These are phyloP conservation scores for Mus pahari DNA, from an alignment of 2,113 vertebrate genomes.

Conservation along the genomic window DNA sequence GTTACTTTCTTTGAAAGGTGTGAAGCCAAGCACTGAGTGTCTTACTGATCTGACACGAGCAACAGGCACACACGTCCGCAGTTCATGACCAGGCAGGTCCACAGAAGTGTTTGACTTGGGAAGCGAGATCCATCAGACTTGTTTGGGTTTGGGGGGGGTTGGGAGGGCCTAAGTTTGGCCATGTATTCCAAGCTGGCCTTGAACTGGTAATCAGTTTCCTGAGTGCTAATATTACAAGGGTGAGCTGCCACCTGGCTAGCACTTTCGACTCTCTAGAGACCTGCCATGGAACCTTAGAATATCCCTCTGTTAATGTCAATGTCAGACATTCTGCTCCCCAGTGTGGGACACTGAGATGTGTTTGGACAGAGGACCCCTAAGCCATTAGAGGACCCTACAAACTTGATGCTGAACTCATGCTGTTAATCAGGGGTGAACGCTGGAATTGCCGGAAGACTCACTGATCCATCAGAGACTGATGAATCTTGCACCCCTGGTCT, in stretches of 20 bases:
- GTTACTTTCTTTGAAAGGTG: background rate
- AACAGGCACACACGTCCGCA: background rate
- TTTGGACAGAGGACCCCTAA: background rate
- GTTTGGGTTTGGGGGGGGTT: background rate
- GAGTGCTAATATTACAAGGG: background rate
- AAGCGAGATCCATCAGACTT: background rate
- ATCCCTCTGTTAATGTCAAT: background rate
- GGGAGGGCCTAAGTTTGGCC: background rate
- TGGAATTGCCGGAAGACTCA: background rate
- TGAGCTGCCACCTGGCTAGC: background rate
- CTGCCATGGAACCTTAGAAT: background rate
- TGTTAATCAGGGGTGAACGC: background rate
- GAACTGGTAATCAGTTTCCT: too few relatives aligned
- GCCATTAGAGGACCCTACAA: rapidly evolving
- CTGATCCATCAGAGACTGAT: background rate
- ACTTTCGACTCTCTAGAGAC: background rate
- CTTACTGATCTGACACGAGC: background rate
- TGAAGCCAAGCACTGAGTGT: background rate
- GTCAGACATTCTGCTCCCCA: background rate
- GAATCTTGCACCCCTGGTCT: background rate
- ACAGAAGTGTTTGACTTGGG: background rate
- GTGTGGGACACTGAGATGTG: too few relatives aligned
- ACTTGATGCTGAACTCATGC: background rate
- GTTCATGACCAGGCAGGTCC: rapidly evolving
- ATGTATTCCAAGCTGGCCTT: background rate